Percentiles rank a stretch among this genome's conserved stretches.
Conservation (phyloP, 1,140 invertebrate genomes). For the Dreissena rostriformis region DNA sequence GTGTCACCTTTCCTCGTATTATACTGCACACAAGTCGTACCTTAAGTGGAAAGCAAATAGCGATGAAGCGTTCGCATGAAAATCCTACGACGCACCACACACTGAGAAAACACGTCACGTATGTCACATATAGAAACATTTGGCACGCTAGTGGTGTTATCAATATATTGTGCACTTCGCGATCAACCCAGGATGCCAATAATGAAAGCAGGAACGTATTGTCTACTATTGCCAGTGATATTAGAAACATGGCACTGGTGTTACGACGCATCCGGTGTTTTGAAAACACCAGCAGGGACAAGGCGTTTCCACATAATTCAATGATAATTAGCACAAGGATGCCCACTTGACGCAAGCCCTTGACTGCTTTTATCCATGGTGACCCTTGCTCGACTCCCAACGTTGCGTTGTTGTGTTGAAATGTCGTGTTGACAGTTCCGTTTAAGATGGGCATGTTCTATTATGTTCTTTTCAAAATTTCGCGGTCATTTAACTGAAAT, state of each 20-base stretch:
- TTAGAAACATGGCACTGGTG: constrained; percentile 8
- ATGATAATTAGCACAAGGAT: not conserved
- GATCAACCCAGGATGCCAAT: constrained; percentile 13
- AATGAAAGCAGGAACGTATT: constrained; percentile 6
- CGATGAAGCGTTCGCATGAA: constrained; percentile 76
- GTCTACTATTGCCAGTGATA: not conserved
- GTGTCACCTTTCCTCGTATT: constrained; percentile 41
- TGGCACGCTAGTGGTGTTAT: constrained; percentile 60
- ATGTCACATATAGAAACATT: constrained; percentile 65
- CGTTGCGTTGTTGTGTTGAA: too few species aligned
- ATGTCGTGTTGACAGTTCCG: too few species aligned
- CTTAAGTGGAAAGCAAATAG: constrained; percentile 71
- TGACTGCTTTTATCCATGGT: too few species aligned
- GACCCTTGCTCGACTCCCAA: too few species aligned
- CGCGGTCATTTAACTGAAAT: too few species aligned
- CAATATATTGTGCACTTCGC: not conserved
- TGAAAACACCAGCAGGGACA: constrained; percentile 14
- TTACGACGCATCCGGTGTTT: not conserved
- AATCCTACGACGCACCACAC: constrained; percentile 76
- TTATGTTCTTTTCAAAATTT: too few species aligned
- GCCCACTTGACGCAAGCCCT: not conserved
- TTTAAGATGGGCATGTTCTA: too few species aligned
- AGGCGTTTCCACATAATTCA: constrained; percentile 4
- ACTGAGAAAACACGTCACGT: constrained; percentile 70
- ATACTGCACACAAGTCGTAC: constrained; percentile 64